These are phyloP conservation scores for Cataglyphis livida DNA, from an alignment of 2,888 invertebrate species.

Conservation along the genomic window DNA sequence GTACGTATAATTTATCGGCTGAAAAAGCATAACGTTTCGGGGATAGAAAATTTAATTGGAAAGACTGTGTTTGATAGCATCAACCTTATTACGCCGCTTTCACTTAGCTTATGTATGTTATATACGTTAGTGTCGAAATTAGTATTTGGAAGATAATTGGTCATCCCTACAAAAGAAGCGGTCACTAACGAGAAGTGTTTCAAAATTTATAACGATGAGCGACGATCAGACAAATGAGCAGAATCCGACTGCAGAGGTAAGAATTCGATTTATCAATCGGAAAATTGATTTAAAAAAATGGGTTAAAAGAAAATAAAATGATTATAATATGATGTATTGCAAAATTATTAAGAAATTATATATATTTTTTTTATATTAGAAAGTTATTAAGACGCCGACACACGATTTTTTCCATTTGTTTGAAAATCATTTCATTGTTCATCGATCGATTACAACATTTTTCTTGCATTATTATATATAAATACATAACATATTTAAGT, in stretches of 20 bases:
- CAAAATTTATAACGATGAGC: constrained; percentile 77
- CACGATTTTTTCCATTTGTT: neutral
- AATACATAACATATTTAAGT: neutral
- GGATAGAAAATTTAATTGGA: neutral
- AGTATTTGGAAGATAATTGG: constrained; percentile 55
- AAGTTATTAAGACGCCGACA: neutral
- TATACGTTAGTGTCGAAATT: constrained; percentile 40
- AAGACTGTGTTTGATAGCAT: neutral
- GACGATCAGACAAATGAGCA: constrained; percentile 80
- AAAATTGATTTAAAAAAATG: neutral
- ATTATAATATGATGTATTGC: neutral
- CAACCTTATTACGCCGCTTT: constrained; percentile 21
- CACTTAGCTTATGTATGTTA: constrained; percentile 48
- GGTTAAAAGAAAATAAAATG: neutral
- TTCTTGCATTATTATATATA: neutral
- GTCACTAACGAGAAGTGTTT: constrained; percentile 42
- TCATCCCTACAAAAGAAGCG: constrained; percentile 18
- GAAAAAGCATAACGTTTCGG: neutral
- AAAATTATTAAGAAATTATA: neutral
- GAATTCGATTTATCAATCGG: neutral
- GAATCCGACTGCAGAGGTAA: constrained; percentile 79
- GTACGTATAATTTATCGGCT: too few species aligned
- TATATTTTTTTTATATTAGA: neutral
- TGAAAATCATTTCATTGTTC: neutral
- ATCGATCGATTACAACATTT: neutral